Evolutionary conservation across 2,113 vertebrate genomes (phyloP).

Genomic region (Parus major): DNA sequence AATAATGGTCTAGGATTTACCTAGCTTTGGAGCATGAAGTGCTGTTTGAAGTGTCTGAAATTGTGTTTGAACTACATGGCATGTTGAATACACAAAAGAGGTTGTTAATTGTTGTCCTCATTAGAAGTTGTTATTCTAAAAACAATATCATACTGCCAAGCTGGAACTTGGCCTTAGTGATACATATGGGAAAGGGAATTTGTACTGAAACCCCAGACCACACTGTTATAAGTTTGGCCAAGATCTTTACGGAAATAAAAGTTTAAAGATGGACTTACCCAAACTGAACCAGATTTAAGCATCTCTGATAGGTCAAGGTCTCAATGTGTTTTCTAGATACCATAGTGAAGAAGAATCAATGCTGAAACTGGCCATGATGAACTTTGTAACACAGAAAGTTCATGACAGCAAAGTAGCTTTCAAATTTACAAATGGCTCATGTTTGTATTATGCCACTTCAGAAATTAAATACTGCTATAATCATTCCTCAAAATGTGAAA

Average conservation of each 20-base stretch:
- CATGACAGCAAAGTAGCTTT: background rate
- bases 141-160: background rate
- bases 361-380: background rate
- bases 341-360: background rate
- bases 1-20: background rate
- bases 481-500: background rate
- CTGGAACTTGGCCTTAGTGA: background rate
- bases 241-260: background rate
- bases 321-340: background rate
- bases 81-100: background rate
- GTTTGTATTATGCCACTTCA: background rate
- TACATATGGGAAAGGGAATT: background rate
- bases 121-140: background rate
- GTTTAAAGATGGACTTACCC: background rate
- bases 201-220: background rate
- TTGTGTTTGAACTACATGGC: background rate
- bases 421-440: background rate
- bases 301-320: background rate
- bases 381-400: background rate
- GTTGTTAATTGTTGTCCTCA: background rate
- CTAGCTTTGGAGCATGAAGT: background rate
- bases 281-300: background rate
- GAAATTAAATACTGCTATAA: background rate
- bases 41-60: background rate
- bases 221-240: background rate